Evolutionary conservation across 2,113 vertebrate species (phyloP), one percentile per base, ranked within the genome.

Genomic region (Indicator indicator): DNA sequence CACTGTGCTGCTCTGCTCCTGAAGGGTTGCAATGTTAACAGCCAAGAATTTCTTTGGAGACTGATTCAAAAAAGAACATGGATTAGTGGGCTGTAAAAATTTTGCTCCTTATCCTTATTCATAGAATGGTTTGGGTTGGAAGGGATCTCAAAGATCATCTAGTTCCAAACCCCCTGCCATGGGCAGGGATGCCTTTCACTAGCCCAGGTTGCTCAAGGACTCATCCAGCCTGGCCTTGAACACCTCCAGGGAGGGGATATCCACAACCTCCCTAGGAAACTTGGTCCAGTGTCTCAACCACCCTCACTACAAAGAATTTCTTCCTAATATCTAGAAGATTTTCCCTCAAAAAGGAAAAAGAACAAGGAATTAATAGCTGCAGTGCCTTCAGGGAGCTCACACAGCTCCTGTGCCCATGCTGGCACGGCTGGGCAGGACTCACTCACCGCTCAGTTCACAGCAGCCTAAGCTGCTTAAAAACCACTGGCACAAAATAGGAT

Each of bases 401-500:
- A 58, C 7, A 2, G 21, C 40, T 78, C 83, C 63, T 0, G 32
- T 30, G 74, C 67, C 82, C 17, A 1, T 8, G 88, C 85, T 73
- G 81, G 78, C 84, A 44, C 24, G 8, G 8, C 59, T 5, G 32
- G 30, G 86, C 48, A 63, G 38, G 36, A 48, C 3, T 48, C 64
- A 48, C 64, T 52, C 50, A 52, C 50, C 21, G 1, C 68, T 69
- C 44, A 1, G 5, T 36, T 65, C 75, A 38, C 71, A 88, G 67
- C 83, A 18, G 42, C 50, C 5, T 63, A 83, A 89, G 82, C 83
- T 60, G 89, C 86, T 96, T 95, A 91, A 73, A 78, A 96, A 67
- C 42, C 38, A 71, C 72, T 42, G 46, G 18, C 83, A 68, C 55
- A 62, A 84, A 92, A 65, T 8, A n/a, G 88, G 74, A 83, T 80